phyloP scores from a whole-genome alignment of 2,888 invertebrate genomes.

The Eupithecia pulchellata region DNA sequence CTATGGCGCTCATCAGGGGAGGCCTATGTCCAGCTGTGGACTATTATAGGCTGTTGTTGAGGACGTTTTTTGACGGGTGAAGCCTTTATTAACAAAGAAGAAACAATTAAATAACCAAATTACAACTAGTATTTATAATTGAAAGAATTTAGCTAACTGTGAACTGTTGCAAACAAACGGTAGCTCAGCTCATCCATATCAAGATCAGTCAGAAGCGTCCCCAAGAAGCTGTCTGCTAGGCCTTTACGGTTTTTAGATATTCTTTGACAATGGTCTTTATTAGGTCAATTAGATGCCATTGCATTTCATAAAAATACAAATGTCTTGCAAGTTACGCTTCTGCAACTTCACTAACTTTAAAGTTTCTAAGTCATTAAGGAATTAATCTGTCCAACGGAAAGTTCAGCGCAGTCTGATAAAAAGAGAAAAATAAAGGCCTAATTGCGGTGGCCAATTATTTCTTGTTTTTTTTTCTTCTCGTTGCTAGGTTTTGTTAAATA shows the following conservation, averaged over 20 bases:
- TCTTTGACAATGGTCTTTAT: neutral
- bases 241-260: too few species aligned
- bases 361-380: neutral
- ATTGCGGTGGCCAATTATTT: slow-evolving; percentile 7
- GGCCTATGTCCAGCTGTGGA: too few species aligned
- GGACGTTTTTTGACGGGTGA: neutral
- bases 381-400: neutral
- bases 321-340: neutral
- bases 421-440: slow-evolving; percentile 4
- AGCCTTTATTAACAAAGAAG: too few species aligned
- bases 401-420: slow-evolving; percentile 8
- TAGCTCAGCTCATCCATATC: too few species aligned
- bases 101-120: too few species aligned
- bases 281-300: neutral
- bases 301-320: neutral
- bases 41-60: too few species aligned
- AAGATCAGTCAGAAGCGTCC: too few species aligned
- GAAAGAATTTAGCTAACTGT: too few species aligned
- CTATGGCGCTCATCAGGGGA: too few species aligned
- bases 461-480: slow-evolving; percentile 2
- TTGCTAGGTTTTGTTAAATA: neutral
- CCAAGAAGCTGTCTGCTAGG: too few species aligned
- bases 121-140: too few species aligned
- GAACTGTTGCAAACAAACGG: too few species aligned
- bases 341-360: neutral